phyloP scores from a whole-genome alignment of 2,113 vertebrate species.

The Callopanchax toddi region DNA sequence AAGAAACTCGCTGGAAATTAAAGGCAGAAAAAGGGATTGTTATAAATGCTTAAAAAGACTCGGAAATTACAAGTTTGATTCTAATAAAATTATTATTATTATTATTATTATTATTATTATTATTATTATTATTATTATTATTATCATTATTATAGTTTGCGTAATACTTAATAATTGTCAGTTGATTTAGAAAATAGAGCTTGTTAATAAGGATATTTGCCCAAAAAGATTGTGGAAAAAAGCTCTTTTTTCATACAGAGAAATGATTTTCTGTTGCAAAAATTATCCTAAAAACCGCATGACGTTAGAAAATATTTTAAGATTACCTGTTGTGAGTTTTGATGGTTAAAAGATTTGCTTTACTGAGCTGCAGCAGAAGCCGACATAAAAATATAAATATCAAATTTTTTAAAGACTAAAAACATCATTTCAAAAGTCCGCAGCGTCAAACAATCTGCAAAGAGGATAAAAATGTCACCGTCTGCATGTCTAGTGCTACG shows the following conservation, averaged over 20 bases:
- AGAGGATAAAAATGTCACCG: slow-evolving; percentile 34
- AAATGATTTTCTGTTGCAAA: neutral
- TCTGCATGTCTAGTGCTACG: slow-evolving; percentile 32
- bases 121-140: no score
- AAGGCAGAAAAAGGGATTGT: neutral
- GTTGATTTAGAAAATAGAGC: no score
- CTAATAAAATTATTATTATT: no score
- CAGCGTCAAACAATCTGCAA: neutral
- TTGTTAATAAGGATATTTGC: no score
- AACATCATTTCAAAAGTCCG: slow-evolving; percentile 42
- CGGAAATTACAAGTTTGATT: no score
- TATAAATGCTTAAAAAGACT: no score
- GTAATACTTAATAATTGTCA: no score
- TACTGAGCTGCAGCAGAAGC: neutral
- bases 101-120: no score
- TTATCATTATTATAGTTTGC: no score
- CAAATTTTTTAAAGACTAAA: slow-evolving; percentile 13
- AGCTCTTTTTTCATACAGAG: neutral
- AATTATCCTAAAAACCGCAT: neutral
- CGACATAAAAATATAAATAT: slow-evolving; percentile 9
- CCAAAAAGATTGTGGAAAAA: no score
- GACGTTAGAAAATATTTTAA: neutral
- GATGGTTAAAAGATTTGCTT: slow-evolving; percentile 10
- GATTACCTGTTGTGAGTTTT: slow-evolving; percentile 31
- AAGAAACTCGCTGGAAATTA: slow-evolving; percentile 10